These are phyloP conservation scores for Phoxinus dragarum DNA, from an alignment of 2,797 vertebrate genomes.

Conservation along the genomic window DNA sequence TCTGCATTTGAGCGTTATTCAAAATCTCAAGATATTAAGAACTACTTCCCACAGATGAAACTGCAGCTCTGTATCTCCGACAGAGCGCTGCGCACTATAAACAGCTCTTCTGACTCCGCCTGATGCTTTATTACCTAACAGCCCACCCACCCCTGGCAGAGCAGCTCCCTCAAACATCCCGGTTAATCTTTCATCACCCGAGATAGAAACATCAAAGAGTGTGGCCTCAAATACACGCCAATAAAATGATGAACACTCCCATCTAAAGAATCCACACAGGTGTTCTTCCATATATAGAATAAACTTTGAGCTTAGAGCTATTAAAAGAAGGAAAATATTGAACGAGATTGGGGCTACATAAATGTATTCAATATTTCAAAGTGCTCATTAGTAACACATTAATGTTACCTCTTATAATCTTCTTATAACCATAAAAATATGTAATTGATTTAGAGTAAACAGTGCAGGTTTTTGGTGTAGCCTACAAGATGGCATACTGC, in stretches of 20 bases:
- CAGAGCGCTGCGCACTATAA: constrained; percentile 65
- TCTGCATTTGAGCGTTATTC: constrained; percentile 45
- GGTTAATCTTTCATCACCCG: constrained; percentile 21
- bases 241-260: constrained; percentile 29
- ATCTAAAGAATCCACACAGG: not conserved
- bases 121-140: constrained; percentile 40
- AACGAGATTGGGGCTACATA: not conserved
- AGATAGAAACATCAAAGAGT: constrained; percentile 15
- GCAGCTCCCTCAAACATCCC: constrained; percentile 19
- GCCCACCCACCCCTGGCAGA: constrained; percentile 51
- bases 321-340: not conserved
- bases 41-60: constrained; percentile 20
- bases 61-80: constrained; percentile 50
- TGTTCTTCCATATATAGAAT: not conserved
- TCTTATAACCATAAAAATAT: not conserved
- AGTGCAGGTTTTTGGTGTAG: not conserved
- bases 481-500: not conserved
- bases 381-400: not conserved
- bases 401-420: not conserved
- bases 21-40: constrained; percentile 15
- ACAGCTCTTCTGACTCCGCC: constrained; percentile 51
- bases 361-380: not conserved
- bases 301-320: not conserved
- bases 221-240: not conserved
- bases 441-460: not conserved